Base-by-base conservation (phyloP, 2,888 invertebrate genomes). In the Aspidiotus destructor region DNA sequence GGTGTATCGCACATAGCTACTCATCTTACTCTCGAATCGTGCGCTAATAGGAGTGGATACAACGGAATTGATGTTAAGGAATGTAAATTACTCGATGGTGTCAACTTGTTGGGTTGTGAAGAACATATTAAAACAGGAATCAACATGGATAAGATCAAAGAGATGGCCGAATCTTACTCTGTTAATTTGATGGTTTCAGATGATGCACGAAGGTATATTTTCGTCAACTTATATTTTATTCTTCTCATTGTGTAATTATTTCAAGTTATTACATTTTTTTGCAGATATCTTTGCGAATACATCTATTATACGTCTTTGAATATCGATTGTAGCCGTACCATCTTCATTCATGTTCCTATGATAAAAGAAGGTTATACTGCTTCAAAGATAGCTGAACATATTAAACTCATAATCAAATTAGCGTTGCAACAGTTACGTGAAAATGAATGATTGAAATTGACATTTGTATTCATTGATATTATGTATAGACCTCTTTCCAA, bases 271-370 rank as follows among this genome's bases (percentile, higher is more conserved):
- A 60, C 62, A 77, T 17, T 70, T 71, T 55, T 71, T 76, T 80
- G 16, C 77, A 85, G 88, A 77, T 92, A 85, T 76, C 79, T 92
- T 5, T 92, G 92, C 76, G 92, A 91, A 77, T 92, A 86, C 77
- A 87, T 84, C 65, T 92, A 85, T 79, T 91, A 86, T 79, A 83
- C 84, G 40, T 92, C 91, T 0, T 79, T 92, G 52, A 81, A 81
- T 72, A 80, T 85, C 28, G 81, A 87, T 78, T 78, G 79, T 68
- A 75, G 77, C 0, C 79, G 83, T 68, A 81, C 85, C 2, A 78
- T 90, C 13, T 92, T 92, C 76, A 81, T 92, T 16, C 92, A 92
- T 76, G 89, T 92, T 3, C 92, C 92, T 0, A 83, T 85, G 40
- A 75, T 84, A 7, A 76, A 83, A 71, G 73, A 80, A 53, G 82